Percentiles rank a stretch among this genome's conserved stretches.
These are phyloP conservation scores for Folsomia manolachei DNA, from an alignment of 2,888 invertebrate species.

Conservation along the genomic window DNA sequence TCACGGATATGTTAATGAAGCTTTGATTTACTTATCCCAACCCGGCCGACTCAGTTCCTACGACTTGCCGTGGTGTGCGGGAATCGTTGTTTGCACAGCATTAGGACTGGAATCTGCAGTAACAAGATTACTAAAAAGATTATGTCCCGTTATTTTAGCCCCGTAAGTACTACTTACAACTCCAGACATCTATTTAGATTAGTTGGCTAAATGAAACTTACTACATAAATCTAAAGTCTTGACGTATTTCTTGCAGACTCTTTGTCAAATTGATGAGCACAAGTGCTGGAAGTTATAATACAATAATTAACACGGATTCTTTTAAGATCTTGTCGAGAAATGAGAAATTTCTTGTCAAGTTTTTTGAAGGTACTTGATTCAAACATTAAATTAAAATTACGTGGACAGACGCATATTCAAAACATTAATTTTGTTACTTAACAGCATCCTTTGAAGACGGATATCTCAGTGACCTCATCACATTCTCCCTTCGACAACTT, in stretches of 20 bases:
- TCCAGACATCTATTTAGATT: background rate
- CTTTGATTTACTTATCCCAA: conserved; percentile 35
- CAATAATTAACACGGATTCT: background rate
- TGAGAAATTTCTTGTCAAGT: background rate
- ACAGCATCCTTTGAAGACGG: background rate
- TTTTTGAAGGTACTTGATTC: conserved; percentile 9
- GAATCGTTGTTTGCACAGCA: conserved; percentile 39
- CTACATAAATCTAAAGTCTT: background rate
- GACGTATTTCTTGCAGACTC: background rate
- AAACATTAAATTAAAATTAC: background rate
- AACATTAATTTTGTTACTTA: background rate
- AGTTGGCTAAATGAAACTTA: background rate
- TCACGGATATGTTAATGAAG: conserved; percentile 37
- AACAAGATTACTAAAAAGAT: conserved; percentile 32
- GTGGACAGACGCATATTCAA: background rate
- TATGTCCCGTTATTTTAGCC: conserved; percentile 41
- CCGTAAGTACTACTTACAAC: conserved; percentile 34
- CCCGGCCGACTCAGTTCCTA: conserved; percentile 33
- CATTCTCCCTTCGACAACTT: conserved; percentile 24
- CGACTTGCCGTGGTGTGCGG: conserved; percentile 46
- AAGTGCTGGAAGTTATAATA: background rate
- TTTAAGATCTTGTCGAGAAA: background rate
- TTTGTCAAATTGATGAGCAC: conserved; percentile 3
- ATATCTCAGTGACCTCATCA: conserved; percentile 32
- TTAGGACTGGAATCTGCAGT: conserved; percentile 32